Percentiles rank a stretch among this genome's conserved stretches.
Evolutionary conservation across 2,888 invertebrate genomes (phyloP).

Genomic region (Acrocera orbiculus): DNA sequence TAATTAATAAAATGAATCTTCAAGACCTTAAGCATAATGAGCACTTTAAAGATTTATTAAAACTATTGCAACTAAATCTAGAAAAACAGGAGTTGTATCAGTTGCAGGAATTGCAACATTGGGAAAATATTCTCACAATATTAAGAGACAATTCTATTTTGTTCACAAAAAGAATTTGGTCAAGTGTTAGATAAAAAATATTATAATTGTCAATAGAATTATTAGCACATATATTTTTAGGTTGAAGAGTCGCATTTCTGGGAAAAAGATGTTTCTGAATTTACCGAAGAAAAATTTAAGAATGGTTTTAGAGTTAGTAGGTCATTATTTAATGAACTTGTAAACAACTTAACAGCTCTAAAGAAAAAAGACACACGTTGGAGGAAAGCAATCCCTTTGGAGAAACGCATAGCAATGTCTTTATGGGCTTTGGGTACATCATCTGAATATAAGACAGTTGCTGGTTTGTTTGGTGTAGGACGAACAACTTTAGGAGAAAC

Average conservation of each 20-base stretch:
- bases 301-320: background rate
- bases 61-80: too few relatives aligned
- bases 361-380: background rate
- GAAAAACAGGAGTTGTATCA: too few relatives aligned
- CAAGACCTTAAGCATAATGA: too few relatives aligned
- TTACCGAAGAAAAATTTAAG: constrained; percentile 1
- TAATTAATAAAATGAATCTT: too few relatives aligned
- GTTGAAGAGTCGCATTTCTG: background rate
- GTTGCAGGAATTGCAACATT: too few relatives aligned
- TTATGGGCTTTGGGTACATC: constrained; percentile 1
- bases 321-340: background rate
- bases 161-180: too few relatives aligned
- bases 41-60: too few relatives aligned
- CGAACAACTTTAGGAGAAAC: background rate
- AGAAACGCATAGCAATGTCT: background rate
- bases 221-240: background rate
- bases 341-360: background rate
- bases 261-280: constrained; percentile 2
- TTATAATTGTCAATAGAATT: background rate
- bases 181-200: background rate
- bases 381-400: background rate
- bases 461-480: constrained; percentile 1
- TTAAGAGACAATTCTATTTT: too few relatives aligned
- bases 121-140: too few relatives aligned
- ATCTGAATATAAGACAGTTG: constrained; percentile 1